These are phyloP conservation scores for Gisinianus flammeolus DNA, from an alignment of 2,888 invertebrate genomes.

Conservation along the genomic window DNA sequence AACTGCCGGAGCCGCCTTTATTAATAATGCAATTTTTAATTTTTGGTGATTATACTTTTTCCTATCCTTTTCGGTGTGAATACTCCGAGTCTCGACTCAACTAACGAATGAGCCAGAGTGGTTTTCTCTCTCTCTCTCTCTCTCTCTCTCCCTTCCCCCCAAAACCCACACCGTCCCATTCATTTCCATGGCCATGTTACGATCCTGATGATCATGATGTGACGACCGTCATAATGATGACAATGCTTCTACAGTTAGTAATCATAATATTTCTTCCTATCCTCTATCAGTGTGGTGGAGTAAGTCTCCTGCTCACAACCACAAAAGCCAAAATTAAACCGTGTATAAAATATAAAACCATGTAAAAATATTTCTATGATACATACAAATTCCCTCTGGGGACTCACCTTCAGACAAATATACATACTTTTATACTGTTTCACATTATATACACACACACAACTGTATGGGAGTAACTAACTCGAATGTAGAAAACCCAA, in stretches of 20 bases:
- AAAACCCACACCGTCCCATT: too few species aligned
- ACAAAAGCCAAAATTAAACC: too few species aligned
- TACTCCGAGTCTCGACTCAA: not conserved
- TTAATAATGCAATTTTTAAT: constrained; percentile 59
- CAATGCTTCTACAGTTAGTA: constrained; percentile 14
- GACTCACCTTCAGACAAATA: too few species aligned
- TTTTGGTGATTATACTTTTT: constrained; percentile 56
- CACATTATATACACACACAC: too few species aligned
- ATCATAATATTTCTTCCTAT: constrained; percentile 8
- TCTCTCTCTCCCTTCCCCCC: not conserved
- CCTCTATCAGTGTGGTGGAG: too few species aligned
- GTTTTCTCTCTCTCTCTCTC: not conserved
- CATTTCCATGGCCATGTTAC: not conserved
- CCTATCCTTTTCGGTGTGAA: constrained; percentile 15
- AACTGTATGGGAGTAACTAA: too few species aligned
- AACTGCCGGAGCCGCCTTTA: constrained; percentile 36
- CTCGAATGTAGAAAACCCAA: too few species aligned
- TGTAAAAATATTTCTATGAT: too few species aligned
- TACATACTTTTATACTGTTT: too few species aligned
- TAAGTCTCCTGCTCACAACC: too few species aligned
- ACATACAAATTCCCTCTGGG: too few species aligned
- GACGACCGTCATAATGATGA: constrained; percentile 25
- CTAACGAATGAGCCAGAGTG: not conserved
- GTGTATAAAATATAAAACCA: too few species aligned
- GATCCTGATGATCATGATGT: not conserved